Evolutionary conservation across 2,113 vertebrate genomes (phyloP).

Genomic region (Elgaria multicarinata): DNA sequence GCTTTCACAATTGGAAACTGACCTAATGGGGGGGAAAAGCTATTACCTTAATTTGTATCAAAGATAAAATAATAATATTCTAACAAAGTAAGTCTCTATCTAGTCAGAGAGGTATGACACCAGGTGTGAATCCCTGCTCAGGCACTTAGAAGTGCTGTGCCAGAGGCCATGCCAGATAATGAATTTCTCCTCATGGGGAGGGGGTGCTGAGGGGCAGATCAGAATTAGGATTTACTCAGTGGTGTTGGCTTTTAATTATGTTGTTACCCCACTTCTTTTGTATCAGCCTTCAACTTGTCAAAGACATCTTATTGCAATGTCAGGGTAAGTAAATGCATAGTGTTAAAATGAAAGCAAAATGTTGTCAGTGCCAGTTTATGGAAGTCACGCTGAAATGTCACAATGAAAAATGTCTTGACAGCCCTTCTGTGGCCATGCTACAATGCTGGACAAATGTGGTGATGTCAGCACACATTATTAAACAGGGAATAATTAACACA

Average conservation of each 20-base stretch:
- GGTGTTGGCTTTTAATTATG: conserved; percentile 42
- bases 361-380: conserved; percentile 65
- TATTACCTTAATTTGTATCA: not conserved
- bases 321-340: conserved; percentile 52
- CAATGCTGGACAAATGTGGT: accelerated
- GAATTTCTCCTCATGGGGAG: not conserved
- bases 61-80: not conserved
- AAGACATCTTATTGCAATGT: conserved; percentile 28
- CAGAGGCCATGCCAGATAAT: conserved; percentile 28
- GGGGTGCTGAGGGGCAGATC: conserved; percentile 19
- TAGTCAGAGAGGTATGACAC: conserved; percentile 3
- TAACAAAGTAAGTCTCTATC: not conserved
- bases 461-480: not conserved
- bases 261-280: conserved; percentile 57
- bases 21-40: not conserved
- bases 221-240: conserved; percentile 41
- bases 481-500: conserved; percentile 27
- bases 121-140: conserved; percentile 18
- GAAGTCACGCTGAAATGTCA: conserved; percentile 44
- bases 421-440: not conserved
- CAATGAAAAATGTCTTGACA: not conserved
- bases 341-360: conserved; percentile 63
- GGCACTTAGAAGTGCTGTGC: conserved; percentile 1
- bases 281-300: conserved; percentile 66
- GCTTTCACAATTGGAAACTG: not conserved